Evolutionary conservation across 2,888 invertebrate genomes (phyloP), one percentile per base, ranked within the genome.

Genomic region (Ethmia dodecea): DNA sequence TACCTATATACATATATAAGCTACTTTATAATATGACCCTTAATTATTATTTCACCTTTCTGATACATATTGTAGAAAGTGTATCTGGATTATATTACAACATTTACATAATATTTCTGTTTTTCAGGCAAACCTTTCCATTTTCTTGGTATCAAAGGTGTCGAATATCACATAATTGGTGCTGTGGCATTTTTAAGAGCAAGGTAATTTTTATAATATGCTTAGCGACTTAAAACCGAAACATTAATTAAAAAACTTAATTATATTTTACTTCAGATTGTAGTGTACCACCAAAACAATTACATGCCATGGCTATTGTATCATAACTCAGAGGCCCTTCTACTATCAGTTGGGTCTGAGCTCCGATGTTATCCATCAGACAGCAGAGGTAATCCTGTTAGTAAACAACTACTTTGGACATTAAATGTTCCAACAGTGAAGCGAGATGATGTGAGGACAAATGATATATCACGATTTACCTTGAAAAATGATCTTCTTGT

Each of bases 401-500:
- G 60, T 40, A 60, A 48, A 33, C 45, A 43, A 2, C 10, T 40
- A 1, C 38, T 48, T 9, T 86, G 86, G 86, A 63, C 46, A 33
- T 5, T 74, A 33, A 49, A 68, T 28, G 75, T 81, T 5, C 83
- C 83, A 2, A 72, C 49, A 38, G 54, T 74, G 5, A 42, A 45
- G 30, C 61, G 78, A 40, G 42, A 61, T 55, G 84, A 80, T 55
- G 58, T 75, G 24, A 61, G 83, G 22, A 86, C 80, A 11, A 76
- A 81, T 70, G 86, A 86, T 47, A 73, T 86, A 42, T 78, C 83
- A 33, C 66, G 81, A 65, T 86, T 86, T 63, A 43, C 76, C 5
- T 35, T 76, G 3, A 76, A 60, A 49, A 58, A 68, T 31, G 54
- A 67, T 42, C 18, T 68, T 1, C 49, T 86, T 30, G 59, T 68